Conservation (phyloP, 2,888 invertebrate genomes). For the Nomada fabriciana region DNA sequence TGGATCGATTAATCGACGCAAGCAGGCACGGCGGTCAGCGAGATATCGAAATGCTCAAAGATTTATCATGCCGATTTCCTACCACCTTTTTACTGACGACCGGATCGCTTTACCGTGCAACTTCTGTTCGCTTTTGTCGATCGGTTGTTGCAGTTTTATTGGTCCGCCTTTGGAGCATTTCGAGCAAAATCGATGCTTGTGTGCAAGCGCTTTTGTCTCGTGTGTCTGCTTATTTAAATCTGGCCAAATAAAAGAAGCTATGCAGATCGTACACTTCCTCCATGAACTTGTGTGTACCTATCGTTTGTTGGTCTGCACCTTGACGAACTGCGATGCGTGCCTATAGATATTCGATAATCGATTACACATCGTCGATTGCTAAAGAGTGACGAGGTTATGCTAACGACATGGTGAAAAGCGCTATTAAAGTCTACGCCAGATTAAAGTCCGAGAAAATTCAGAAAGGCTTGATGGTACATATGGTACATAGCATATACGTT, state of each 20-base stretch:
- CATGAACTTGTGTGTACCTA: background rate
- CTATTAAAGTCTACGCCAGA: conserved; percentile 84
- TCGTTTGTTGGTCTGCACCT: background rate
- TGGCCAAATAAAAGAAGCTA: background rate
- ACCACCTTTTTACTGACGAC: background rate
- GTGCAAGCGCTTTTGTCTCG: background rate
- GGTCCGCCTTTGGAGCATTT: background rate
- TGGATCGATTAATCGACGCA: conserved; percentile 65
- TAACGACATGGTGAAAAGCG: conserved; percentile 81
- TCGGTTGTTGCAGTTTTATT: background rate
- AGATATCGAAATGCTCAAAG: conserved; percentile 32
- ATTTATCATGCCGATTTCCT: background rate
- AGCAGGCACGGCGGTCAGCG: conserved; percentile 15
- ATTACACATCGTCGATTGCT: conserved; percentile 38
- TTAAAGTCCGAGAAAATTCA: conserved; percentile 76
- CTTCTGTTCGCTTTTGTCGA: background rate
- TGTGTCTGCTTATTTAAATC: background rate
- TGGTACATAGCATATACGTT: too few relatives aligned
- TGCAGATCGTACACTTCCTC: background rate
- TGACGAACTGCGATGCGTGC: background rate
- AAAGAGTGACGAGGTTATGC: conserved; percentile 24
- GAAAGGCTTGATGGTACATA: conserved; percentile 56
- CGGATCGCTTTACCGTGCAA: conserved; percentile 2
- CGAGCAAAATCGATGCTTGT: background rate
- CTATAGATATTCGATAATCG: conserved; percentile 38